These are phyloP conservation scores for Spodoptera litura DNA, from an alignment of 1,140 invertebrate genomes.

Conservation along the genomic window DNA sequence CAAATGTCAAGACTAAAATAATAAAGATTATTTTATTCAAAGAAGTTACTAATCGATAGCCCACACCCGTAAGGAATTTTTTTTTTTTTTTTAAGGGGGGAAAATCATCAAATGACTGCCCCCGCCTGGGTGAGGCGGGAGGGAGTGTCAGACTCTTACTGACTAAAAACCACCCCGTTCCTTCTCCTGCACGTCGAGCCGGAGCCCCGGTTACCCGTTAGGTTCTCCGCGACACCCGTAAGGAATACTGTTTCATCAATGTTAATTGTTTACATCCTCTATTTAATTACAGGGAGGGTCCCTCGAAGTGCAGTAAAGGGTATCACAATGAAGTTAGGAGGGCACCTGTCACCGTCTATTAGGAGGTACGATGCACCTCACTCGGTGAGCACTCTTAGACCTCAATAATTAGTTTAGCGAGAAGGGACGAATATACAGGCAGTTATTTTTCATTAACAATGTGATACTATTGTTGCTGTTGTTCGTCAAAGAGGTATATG, in stretches of 20 bases:
- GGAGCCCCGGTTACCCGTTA: no score
- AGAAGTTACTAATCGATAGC: background rate
- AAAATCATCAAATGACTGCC: no score
- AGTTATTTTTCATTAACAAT: background rate
- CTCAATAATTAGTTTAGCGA: background rate
- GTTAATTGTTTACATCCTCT: background rate
- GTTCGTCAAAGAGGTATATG: no score
- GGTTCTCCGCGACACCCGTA: no score
- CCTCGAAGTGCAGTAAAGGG: constrained; percentile 10
- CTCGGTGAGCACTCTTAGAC: constrained; percentile 1
- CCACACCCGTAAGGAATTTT: background rate
- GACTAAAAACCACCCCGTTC: no score
- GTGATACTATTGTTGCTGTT: background rate
- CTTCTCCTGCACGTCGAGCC: no score
- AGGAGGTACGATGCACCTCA: constrained; percentile 9
- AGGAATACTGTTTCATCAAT: background rate
- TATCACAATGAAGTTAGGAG: background rate
- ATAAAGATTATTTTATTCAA: no score
- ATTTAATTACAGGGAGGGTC: background rate
- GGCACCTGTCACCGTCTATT: constrained; percentile 16
- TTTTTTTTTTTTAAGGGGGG: no score
- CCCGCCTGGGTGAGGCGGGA: no score
- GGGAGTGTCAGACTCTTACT: no score
- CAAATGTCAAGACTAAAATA: no score
- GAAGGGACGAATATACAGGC: background rate